Conservation (phyloP, 2,888 invertebrate species). For the Drosophila mimetica region DNA sequence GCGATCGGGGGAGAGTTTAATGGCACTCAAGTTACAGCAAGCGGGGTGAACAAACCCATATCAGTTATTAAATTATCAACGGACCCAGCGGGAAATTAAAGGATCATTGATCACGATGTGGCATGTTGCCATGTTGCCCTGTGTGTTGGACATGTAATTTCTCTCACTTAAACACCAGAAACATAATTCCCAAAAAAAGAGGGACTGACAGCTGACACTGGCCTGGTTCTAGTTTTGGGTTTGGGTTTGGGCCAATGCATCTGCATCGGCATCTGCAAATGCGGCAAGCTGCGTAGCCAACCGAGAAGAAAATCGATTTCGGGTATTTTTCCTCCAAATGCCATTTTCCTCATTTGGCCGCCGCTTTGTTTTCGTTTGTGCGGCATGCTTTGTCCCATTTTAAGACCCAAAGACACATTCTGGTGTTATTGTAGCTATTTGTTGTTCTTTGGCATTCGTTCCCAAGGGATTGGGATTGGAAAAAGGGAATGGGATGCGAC, state of each 20-base stretch:
- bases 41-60: slow-evolving; percentile 39
- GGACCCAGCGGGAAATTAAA: slow-evolving; percentile 11
- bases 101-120: slow-evolving; percentile 30
- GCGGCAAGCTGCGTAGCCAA: slow-evolving; percentile 34
- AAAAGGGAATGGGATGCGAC: not conserved
- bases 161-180: slow-evolving; percentile 57
- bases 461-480: slow-evolving; percentile 63
- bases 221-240: slow-evolving; percentile 55
- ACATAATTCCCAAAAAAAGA: slow-evolving; percentile 55
- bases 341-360: slow-evolving; percentile 66
- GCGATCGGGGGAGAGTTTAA: not conserved
- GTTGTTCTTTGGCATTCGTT: slow-evolving; percentile 49
- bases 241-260: slow-evolving; percentile 20
- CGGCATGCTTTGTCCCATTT: slow-evolving; percentile 78
- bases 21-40: not conserved
- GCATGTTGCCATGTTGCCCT: slow-evolving; percentile 15
- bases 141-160: slow-evolving; percentile 36
- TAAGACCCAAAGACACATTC: slow-evolving; percentile 62
- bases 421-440: slow-evolving; percentile 41
- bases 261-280: slow-evolving; percentile 49
- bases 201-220: slow-evolving; percentile 68
- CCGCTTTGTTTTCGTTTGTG: slow-evolving; percentile 60
- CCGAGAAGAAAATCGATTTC: slow-evolving; percentile 70
- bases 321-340: slow-evolving; percentile 63
- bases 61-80: slow-evolving; percentile 25